Percentiles rank a stretch among this genome's conserved stretches.
phyloP scores from a whole-genome alignment of 2,113 vertebrate genomes.

The Dromiciops gliroides region DNA sequence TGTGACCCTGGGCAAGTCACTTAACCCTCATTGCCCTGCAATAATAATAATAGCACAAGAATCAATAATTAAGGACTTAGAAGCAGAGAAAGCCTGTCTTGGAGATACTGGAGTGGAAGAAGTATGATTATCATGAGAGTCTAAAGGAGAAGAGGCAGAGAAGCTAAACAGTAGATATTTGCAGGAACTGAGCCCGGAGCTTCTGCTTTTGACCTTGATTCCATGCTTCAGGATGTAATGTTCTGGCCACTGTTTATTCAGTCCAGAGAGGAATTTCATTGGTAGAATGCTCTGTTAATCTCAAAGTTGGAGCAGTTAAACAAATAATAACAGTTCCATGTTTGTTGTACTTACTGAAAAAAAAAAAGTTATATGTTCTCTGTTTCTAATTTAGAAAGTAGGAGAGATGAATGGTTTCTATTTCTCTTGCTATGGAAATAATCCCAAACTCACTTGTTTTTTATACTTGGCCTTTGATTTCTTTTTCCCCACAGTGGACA shows the following conservation, averaged over 20 bases:
- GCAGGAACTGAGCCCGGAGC: not conserved
- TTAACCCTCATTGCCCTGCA: too few species aligned
- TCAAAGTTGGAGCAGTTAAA: not conserved
- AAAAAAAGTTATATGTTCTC: not conserved
- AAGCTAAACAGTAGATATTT: not conserved
- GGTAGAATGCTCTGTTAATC: not conserved
- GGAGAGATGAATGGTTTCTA: not conserved
- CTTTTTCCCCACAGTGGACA: not conserved
- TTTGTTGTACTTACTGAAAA: not conserved
- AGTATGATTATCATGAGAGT: not conserved
- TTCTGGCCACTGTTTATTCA: not conserved
- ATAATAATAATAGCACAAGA: not conserved
- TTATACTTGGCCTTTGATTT: not conserved
- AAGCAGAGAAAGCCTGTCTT: not conserved
- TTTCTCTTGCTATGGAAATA: not conserved
- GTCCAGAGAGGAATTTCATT: not conserved
- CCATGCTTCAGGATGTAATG: not conserved
- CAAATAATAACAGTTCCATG: not conserved
- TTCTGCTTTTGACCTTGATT: not conserved
- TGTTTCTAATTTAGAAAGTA: not conserved
- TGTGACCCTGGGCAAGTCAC: too few species aligned
- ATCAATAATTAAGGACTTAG: not conserved
- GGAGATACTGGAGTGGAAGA: not conserved
- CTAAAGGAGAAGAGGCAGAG: not conserved
- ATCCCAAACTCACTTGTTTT: not conserved